Percentiles rank a stretch among this genome's conserved stretches.
Evolutionary conservation across 2,113 vertebrate genomes (phyloP).

Genomic region (Vulpes ferrilata): DNA sequence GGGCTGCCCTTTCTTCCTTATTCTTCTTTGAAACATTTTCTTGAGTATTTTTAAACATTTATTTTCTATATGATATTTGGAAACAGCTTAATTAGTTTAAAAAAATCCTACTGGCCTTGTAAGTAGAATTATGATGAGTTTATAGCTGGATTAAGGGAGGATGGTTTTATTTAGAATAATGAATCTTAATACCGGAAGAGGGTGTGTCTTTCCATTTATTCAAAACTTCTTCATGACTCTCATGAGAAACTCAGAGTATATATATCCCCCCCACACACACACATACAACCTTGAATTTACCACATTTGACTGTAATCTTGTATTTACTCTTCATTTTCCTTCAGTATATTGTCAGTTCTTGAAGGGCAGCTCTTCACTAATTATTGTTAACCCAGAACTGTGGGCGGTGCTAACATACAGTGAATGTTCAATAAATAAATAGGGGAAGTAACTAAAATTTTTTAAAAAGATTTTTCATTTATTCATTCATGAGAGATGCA

Average conservation of each 20-base stretch:
- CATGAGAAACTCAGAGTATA: background rate
- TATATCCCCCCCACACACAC: background rate
- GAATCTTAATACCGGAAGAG: background rate
- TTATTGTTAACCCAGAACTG: background rate
- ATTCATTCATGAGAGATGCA: too few relatives aligned
- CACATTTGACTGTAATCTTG: background rate
- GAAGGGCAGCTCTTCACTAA: background rate
- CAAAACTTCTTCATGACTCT: slow-evolving; percentile 5
- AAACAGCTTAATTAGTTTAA: background rate
- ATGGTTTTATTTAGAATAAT: background rate
- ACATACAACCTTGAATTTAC: background rate
- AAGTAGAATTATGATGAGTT: background rate
- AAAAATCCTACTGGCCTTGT: background rate
- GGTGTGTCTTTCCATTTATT: background rate
- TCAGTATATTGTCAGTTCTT: background rate
- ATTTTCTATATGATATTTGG: background rate
- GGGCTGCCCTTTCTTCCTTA: background rate
- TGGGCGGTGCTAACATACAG: background rate
- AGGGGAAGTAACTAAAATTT: background rate
- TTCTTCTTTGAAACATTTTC: background rate
- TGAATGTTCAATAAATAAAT: background rate
- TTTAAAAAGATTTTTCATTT: too few relatives aligned
- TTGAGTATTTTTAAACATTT: slow-evolving; percentile 16
- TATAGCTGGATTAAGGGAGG: background rate
- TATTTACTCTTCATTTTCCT: background rate